Conservation (phyloP, 1,140 invertebrate genomes). For the Caerostris darwini region DNA sequence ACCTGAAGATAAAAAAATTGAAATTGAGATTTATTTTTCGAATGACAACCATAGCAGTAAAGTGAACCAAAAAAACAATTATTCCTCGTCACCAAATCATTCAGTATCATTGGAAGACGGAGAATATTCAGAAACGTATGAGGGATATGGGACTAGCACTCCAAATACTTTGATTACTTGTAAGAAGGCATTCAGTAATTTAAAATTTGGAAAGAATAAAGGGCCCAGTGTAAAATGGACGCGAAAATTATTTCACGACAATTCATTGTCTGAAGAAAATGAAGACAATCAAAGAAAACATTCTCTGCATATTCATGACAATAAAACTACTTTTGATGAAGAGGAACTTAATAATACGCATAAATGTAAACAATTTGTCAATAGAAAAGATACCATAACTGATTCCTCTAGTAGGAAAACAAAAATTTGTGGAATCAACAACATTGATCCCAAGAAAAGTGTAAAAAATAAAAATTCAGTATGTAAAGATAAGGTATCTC, state of each 20-base stretch:
- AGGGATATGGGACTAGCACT: not conserved
- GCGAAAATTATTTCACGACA: not conserved
- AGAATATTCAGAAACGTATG: not conserved
- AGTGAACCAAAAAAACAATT: not conserved
- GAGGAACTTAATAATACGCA: not conserved
- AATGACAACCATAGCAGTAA: not conserved
- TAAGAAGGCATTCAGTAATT: slow-evolving; percentile 1
- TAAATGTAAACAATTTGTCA: not conserved
- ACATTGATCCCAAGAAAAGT: not conserved
- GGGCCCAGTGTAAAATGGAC: not conserved
- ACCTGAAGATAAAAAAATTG: not conserved
- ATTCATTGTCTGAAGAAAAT: not conserved
- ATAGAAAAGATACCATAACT: not conserved
- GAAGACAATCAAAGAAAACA: not conserved
- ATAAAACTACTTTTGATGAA: too few species aligned
- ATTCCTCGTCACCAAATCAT: not conserved
- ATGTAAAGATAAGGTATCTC: not conserved
- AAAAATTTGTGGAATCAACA: not conserved
- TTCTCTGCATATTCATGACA: not conserved
- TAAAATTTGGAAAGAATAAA: slow-evolving; percentile 7
- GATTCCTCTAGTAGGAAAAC: not conserved
- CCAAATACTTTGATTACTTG: not conserved
- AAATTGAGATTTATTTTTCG: slow-evolving; percentile 15
- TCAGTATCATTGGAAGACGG: not conserved
- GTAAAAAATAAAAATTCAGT: not conserved